Percentiles rank a stretch among this genome's conserved stretches.
Conservation (phyloP, 1,140 invertebrate species). For the Conopomorpha cramerella region DNA sequence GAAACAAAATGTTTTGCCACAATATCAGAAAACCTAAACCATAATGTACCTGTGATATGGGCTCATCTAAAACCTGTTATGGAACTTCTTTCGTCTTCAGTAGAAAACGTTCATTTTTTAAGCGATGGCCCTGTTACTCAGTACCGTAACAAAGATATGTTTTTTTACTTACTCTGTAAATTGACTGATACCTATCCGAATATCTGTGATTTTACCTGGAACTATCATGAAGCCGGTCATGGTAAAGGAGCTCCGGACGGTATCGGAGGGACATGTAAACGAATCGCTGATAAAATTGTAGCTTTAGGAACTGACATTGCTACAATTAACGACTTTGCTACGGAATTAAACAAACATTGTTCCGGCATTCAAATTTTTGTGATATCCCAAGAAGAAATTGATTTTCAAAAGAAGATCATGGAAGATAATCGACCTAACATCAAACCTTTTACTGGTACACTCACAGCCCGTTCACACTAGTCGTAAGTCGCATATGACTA, state of each 20-base stretch:
- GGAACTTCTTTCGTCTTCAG: constrained; percentile 6
- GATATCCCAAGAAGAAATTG: constrained; percentile 1
- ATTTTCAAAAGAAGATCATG: background rate
- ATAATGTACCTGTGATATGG: constrained; percentile 15
- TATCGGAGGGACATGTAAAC: constrained; percentile 41
- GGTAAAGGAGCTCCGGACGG: too few species aligned
- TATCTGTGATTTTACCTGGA: constrained; percentile 30
- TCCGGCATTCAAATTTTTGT: background rate
- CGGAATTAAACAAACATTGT: constrained; percentile 2
- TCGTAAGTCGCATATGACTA: too few species aligned
- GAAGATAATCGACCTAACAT: constrained; percentile 6
- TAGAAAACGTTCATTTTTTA: constrained; percentile 14
- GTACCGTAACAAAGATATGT: constrained; percentile 16
- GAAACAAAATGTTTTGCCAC: constrained; percentile 8
- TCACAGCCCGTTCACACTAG: too few species aligned
- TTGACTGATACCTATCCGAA: constrained; percentile 11
- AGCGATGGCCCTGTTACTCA: too few species aligned
- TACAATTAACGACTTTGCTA: constrained; percentile 1
- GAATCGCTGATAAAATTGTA: constrained; percentile 18
- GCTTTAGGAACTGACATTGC: constrained; percentile 3
- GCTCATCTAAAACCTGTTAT: constrained; percentile 16
- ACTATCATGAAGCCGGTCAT: constrained; percentile 48
- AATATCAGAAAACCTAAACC: constrained; percentile 12
- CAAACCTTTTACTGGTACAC: constrained; percentile 13
- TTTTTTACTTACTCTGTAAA: constrained; percentile 12